Evolutionary conservation across 2,888 invertebrate species (phyloP).

Genomic region (Sminthurinus aureus): DNA sequence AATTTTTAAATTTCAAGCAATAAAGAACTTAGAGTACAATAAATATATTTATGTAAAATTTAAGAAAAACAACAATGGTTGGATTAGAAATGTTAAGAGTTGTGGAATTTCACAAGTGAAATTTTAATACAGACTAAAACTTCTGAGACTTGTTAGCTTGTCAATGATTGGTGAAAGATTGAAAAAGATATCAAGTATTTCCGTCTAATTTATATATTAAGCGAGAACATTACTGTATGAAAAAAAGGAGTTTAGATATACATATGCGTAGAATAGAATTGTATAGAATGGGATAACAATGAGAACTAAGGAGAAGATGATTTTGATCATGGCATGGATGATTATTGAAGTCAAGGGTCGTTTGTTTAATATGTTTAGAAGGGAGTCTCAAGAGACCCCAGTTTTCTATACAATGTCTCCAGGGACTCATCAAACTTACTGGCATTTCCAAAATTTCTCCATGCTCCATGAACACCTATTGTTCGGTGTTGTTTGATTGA

Average conservation of each 20-base stretch:
- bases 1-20: no score
- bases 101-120: no score
- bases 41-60: no score
- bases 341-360: slow-evolving; percentile 60
- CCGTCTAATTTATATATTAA: slow-evolving; percentile 39
- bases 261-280: neutral
- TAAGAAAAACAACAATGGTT: no score
- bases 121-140: neutral
- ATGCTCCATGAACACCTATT: slow-evolving; percentile 56
- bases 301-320: slow-evolving; percentile 43
- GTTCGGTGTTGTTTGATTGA: slow-evolving; percentile 55
- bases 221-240: slow-evolving; percentile 19
- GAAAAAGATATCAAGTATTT: slow-evolving; percentile 21
- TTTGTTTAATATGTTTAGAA: slow-evolving; percentile 58
- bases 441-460: slow-evolving; percentile 60
- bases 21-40: no score
- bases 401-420: slow-evolving; percentile 43
- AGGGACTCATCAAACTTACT: slow-evolving; percentile 60
- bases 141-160: slow-evolving; percentile 32
- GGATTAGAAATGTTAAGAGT: no score
- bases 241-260: neutral
- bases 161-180: slow-evolving; percentile 38
- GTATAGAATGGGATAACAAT: slow-evolving; percentile 22
- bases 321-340: slow-evolving; percentile 42
- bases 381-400: slow-evolving; percentile 49